Percentiles rank a stretch among this genome's conserved stretches.
Conservation (phyloP, 2,113 vertebrate species). For the Rana temporaria region DNA sequence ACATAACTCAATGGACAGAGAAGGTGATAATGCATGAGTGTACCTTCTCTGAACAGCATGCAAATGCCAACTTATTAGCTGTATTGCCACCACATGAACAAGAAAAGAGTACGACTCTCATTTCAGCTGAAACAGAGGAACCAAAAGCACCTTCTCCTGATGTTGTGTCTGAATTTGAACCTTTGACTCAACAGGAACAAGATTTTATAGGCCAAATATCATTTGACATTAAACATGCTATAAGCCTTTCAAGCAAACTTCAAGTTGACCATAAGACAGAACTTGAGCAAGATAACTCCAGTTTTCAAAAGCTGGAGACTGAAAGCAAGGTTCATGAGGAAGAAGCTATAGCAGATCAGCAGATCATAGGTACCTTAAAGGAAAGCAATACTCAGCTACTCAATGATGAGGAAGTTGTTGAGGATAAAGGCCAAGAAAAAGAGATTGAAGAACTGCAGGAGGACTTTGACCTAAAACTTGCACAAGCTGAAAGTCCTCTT, state of each 20-base stretch:
- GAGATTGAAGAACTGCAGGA: background rate
- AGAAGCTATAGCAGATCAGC: background rate
- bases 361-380: background rate
- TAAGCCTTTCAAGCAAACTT: background rate
- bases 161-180: background rate
- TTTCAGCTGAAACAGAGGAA: conserved; percentile 9
- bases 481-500: background rate
- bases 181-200: background rate
- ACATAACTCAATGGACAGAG: background rate
- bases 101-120: fast-evolving
- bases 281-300: background rate
- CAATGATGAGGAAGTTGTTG: background rate
- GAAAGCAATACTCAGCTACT: background rate
- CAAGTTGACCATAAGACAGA: background rate
- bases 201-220: background rate
- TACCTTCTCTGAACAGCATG: background rate
- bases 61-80: background rate
- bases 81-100: background rate
- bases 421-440: background rate
- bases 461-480: background rate
- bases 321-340: background rate
- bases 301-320: background rate
- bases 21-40: background rate
- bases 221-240: background rate
- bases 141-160: background rate